phyloP scores from a whole-genome alignment of 2,113 vertebrate species.

The Silurus asotus region DNA sequence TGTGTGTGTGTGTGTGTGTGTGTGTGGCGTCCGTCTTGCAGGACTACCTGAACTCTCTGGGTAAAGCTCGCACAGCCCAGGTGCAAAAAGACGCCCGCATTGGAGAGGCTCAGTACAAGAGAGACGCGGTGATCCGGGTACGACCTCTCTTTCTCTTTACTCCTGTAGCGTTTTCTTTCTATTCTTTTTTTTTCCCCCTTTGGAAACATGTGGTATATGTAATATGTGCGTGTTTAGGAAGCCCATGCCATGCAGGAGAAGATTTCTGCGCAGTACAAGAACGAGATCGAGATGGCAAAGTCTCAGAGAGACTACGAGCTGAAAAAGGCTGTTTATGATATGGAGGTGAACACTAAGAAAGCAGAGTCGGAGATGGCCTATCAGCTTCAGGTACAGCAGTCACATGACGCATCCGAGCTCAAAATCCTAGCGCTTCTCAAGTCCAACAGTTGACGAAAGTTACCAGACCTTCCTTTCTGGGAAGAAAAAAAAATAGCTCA shows the following conservation, averaged over 20 bases:
- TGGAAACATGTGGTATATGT: not conserved
- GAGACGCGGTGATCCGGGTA: constrained; percentile 86
- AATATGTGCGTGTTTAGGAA: constrained; percentile 71
- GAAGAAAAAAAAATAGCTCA: too few relatives aligned
- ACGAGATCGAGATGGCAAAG: constrained; percentile 93
- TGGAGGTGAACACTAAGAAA: constrained; percentile 87
- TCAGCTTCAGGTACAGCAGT: constrained; percentile 82
- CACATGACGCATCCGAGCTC: not conserved
- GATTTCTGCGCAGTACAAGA: constrained; percentile 86
- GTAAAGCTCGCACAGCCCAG: constrained; percentile 89
- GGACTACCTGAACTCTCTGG: constrained; percentile 86
- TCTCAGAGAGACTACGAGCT: constrained; percentile 88
- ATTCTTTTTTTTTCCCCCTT: not conserved
- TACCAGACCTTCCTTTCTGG: not conserved
- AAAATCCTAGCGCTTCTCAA: too few relatives aligned
- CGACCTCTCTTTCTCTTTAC: not conserved
- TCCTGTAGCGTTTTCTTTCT: not conserved
- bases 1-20: too few relatives aligned
- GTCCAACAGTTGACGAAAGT: not conserved
- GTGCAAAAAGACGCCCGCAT: constrained; percentile 90
- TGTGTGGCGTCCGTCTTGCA: constrained; percentile 50
- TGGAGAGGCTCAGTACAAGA: constrained; percentile 88
- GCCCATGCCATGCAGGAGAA: constrained; percentile 89
- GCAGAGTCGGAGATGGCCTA: constrained; percentile 90
- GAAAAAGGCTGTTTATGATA: constrained; percentile 85